Conservation (phyloP, 2,797 vertebrate genomes). For the Ceyx erithaca region DNA sequence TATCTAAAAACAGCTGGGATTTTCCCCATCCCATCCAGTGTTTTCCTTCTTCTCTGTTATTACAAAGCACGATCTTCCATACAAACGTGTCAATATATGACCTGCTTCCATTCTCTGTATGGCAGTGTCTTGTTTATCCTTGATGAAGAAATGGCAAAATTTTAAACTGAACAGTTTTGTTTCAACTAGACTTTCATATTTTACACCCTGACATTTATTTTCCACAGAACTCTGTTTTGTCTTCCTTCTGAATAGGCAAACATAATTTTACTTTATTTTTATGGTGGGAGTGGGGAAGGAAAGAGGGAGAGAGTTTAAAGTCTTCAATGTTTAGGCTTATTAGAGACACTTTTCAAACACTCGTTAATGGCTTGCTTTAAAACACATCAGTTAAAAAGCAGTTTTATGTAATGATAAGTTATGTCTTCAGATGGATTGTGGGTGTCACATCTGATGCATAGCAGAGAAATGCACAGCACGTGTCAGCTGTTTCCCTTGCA, state of each 20-base stretch:
- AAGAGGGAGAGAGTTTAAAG: background rate
- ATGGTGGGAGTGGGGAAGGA: background rate
- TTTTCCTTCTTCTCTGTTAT: background rate
- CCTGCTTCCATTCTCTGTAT: background rate
- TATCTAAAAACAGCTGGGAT: background rate
- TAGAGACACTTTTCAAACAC: slow-evolving; percentile 13
- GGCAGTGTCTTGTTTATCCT: background rate
- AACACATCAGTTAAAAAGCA: slow-evolving; percentile 9
- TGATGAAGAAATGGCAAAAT: background rate
- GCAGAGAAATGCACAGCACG: background rate
- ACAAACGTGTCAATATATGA: background rate
- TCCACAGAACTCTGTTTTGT: background rate
- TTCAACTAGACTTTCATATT: background rate
- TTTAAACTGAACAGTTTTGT: background rate
- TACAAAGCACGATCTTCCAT: background rate
- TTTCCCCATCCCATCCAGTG: background rate
- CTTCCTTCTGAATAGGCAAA: background rate
- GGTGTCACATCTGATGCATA: slow-evolving; percentile 4
- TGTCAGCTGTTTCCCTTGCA: background rate
- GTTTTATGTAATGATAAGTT: slow-evolving; percentile 17
- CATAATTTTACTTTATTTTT: background rate
- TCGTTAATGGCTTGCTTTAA: slow-evolving; percentile 20
- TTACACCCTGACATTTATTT: background rate
- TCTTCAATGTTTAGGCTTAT: background rate
- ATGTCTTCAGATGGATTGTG: slow-evolving; percentile 20